These are phyloP conservation scores for Lasioglossum malachurum DNA, from an alignment of 2,888 invertebrate genomes.

Conservation along the genomic window DNA sequence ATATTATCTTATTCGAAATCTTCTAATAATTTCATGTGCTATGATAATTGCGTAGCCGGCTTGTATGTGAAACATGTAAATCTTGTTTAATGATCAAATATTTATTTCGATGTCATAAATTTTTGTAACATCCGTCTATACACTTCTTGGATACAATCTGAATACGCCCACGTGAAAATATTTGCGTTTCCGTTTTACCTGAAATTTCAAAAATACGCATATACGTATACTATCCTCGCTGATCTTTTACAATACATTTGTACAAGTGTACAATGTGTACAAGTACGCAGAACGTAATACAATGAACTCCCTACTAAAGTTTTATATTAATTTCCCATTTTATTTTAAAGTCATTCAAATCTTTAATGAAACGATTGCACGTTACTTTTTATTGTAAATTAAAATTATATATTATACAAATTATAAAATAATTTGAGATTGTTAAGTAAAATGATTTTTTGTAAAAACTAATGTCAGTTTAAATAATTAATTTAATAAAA, in stretches of 20 bases:
- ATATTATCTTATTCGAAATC: not conserved
- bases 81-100: constrained; percentile 2
- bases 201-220: not conserved
- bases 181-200: not conserved
- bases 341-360: not conserved
- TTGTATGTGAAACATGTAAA: not conserved
- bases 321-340: not conserved
- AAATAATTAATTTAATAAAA: not conserved
- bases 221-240: not conserved
- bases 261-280: too few species aligned
- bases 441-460: not conserved
- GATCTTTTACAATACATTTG: not conserved
- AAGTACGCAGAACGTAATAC: not conserved
- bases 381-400: not conserved
- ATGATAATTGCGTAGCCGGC: not conserved
- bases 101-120: constrained; percentile 12
- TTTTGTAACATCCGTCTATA: not conserved
- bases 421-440: not conserved
- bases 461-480: not conserved
- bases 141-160: not conserved
- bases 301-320: not conserved
- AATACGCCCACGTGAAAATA: not conserved
- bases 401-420: too few species aligned
- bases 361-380: not conserved
- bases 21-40: not conserved